Evolutionary conservation across 1,140 invertebrate species (phyloP), one percentile per base, ranked within the genome.

Genomic region (Rhyacophila brunnea): DNA sequence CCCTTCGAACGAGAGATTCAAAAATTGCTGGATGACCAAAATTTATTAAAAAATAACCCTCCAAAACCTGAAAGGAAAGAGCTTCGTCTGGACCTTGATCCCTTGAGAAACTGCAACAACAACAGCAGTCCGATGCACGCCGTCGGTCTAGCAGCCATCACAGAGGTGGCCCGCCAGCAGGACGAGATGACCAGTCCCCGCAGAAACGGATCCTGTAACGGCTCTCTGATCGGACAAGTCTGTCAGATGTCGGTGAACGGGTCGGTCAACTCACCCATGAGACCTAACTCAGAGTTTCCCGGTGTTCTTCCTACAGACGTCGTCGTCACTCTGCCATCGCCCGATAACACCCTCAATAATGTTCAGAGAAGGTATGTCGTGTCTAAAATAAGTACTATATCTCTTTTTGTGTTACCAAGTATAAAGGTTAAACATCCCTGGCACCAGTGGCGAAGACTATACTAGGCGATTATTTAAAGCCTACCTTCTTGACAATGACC

Each of bases 1-100:
- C 86, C 85, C 5, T 87, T 87, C 67, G 86, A 88, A 73, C 80
- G 85, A 66, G 87, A 89, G 68, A 86, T 89, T 59, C 85, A 88
- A 73, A 85, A 86, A 70, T 75, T 89, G 56, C 74, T 89, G 42
- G 87, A 89, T 67, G 85, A 88, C 66, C 85, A 86, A 68, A 85
- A 84, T 71, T 69, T 85, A 23, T 74, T 84, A 20, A 81, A 82
- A 66, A 80, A 77, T 62, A 82, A 79, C 68, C 80, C 82, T 14
- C 76, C 78, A 6, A 84, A 83, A 68, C 66, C 75, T 10, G 82
- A 83, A 53, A 68, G 78, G 47, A 81, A 80, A 63, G 80, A 82
- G 53, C 71, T 80, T 62, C 81, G 77, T 65, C 66, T 79, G 52
- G 76, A 79, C 6, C 50, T 77, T 40, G 75, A 77, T 35, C 69